Evolutionary conservation across 2,113 vertebrate species (phyloP).

Genomic region (Bubo blakistoni): DNA sequence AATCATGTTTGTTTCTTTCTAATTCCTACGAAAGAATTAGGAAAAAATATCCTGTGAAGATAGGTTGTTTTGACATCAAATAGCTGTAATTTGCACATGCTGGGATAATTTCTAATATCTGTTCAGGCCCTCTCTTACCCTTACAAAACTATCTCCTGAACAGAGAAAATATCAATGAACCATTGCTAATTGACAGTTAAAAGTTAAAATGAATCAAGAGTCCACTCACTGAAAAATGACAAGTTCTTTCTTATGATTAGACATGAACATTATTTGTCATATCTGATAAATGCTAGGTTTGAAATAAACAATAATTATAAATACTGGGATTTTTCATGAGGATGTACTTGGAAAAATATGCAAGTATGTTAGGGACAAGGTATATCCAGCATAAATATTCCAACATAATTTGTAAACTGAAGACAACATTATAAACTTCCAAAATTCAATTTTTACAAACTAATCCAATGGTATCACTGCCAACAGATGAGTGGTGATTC

Average conservation of each 20-base stretch:
- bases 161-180: neutral
- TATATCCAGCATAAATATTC: neutral
- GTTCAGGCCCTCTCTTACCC: neutral
- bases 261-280: neutral
- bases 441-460: neutral
- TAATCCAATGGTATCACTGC: neutral
- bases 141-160: neutral
- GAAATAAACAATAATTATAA: neutral
- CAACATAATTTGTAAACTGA: neutral
- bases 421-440: neutral
- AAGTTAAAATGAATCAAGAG: neutral
- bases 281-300: neutral
- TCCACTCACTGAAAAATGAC: neutral
- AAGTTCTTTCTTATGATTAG: neutral
- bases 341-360: neutral
- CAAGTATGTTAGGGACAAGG: neutral
- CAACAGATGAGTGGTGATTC: neutral
- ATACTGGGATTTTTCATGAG: neutral
- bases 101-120: neutral
- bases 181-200: neutral
- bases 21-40: neutral
- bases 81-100: neutral
- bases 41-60: neutral
- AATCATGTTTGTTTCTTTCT: neutral
- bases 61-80: neutral